Evolutionary conservation across 2,797 vertebrate genomes (phyloP).

Genomic region (Scolopax bukidnonensis): DNA sequence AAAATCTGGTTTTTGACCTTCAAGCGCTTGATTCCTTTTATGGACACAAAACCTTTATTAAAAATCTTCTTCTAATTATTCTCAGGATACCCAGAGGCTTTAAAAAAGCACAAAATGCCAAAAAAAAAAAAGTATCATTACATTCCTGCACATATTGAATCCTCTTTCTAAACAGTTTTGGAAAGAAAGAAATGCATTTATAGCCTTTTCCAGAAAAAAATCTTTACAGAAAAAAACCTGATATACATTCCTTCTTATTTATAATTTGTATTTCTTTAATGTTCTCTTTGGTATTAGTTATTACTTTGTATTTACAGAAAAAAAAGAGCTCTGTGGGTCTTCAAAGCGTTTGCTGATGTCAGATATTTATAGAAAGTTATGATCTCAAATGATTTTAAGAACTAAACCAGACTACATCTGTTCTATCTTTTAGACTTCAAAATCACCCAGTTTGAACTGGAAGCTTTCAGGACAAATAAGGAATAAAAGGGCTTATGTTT

Average conservation of each 20-base stretch:
- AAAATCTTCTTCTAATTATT: constrained; percentile 24
- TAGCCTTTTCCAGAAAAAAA: not conserved
- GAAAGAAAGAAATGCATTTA: not conserved
- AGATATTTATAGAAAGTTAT: constrained; percentile 44
- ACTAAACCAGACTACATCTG: not conserved
- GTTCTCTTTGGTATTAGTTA: constrained; percentile 56
- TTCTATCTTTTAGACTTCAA: not conserved
- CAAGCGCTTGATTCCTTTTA: constrained; percentile 31
- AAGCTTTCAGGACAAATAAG: not conserved
- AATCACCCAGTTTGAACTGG: not conserved
- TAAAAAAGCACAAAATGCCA: constrained; percentile 5
- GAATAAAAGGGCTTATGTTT: not conserved
- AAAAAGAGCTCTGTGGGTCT: not conserved
- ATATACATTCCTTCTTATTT: not conserved
- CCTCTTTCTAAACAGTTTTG: not conserved
- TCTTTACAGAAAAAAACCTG: not conserved
- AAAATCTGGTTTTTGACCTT: constrained; percentile 38
- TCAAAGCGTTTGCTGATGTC: not conserved
- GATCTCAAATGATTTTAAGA: constrained; percentile 33
- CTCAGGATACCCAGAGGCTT: not conserved
- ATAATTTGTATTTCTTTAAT: not conserved
- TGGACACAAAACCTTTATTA: not conserved
- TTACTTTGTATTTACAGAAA: constrained; percentile 1
- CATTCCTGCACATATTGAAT: not conserved
- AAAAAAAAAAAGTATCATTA: not conserved